phyloP scores from a whole-genome alignment of 2,113 vertebrate species.

The Calyptomena viridis region DNA sequence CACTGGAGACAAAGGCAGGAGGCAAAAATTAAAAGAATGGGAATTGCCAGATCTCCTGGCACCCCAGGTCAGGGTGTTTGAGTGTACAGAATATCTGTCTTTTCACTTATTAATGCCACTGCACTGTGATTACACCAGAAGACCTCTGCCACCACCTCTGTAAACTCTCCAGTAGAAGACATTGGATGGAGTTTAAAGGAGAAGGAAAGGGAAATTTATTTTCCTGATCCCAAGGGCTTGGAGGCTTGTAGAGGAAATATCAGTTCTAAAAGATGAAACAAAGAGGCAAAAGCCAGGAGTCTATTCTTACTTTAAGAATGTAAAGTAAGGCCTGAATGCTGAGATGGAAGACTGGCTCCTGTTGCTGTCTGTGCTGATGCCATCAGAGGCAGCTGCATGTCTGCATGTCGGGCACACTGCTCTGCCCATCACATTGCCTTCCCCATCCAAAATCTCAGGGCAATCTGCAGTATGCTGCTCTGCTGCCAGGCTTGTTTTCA shows the following conservation, averaged over 20 bases:
- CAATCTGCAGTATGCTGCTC: not conserved
- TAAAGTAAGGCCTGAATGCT: not conserved
- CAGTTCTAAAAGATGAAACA: not conserved
- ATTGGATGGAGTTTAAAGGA: not conserved
- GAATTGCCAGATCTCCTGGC: not conserved
- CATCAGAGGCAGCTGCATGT: not conserved
- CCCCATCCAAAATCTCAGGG: fast-evolving
- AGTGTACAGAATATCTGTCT: not conserved
- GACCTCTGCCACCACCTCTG: not conserved
- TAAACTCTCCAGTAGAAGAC: not conserved
- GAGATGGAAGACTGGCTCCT: not conserved
- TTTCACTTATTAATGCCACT: not conserved
- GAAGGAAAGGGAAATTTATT: not conserved
- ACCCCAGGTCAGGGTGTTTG: not conserved
- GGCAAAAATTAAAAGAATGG: not conserved
- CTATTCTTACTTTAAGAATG: not conserved
- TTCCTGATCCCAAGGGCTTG: not conserved
- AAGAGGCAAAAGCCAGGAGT: not conserved
- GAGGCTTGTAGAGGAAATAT: not conserved
- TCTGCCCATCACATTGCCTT: not conserved
- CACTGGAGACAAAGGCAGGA: fast-evolving
- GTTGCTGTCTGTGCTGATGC: not conserved
- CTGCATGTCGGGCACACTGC: fast-evolving
- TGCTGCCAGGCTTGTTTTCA: not conserved
- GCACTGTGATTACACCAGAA: not conserved